Conservation (phyloP, 2,888 invertebrate species). For the Pachliopta kotzebuea region DNA sequence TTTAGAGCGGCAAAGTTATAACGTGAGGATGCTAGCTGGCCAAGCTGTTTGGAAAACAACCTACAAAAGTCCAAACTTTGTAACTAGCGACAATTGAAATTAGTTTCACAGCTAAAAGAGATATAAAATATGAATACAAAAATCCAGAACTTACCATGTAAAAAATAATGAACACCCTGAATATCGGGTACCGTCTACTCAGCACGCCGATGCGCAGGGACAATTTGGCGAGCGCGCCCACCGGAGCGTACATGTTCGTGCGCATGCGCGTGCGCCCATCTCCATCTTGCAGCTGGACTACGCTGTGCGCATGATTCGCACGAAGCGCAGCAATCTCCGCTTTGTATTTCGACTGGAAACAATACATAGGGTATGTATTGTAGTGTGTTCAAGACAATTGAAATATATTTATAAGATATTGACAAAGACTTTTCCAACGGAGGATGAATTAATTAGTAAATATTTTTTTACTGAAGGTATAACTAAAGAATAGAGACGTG, state of each 20-base stretch:
- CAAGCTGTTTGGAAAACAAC: background rate
- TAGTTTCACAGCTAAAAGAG: no score
- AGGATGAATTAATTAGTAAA: background rate
- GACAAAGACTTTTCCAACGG: background rate
- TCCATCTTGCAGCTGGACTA: conserved; percentile 55
- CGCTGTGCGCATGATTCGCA: conserved; percentile 49
- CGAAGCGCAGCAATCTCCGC: conserved; percentile 43
- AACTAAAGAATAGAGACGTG: no score
- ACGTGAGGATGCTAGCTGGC: background rate
- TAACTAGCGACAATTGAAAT: no score
- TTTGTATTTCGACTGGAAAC: conserved; percentile 42
- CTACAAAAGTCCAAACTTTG: background rate
- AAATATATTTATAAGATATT: background rate
- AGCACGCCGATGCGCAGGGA: conserved; percentile 90
- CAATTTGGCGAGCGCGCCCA: conserved; percentile 58
- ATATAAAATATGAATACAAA: background rate
- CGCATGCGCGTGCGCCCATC: conserved; percentile 37
- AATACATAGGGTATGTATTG: background rate
- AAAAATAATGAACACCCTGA: conserved; percentile 89
- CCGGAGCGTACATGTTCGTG: conserved; percentile 30
- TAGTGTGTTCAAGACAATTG: no score
- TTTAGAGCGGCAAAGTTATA: background rate
- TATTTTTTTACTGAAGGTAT: background rate
- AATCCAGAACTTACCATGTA: conserved; percentile 86
- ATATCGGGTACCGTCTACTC: conserved; percentile 89